Evolutionary conservation across 2,888 invertebrate species (phyloP), one percentile per base, ranked within the genome.

Genomic region (Tethea ocularis): DNA sequence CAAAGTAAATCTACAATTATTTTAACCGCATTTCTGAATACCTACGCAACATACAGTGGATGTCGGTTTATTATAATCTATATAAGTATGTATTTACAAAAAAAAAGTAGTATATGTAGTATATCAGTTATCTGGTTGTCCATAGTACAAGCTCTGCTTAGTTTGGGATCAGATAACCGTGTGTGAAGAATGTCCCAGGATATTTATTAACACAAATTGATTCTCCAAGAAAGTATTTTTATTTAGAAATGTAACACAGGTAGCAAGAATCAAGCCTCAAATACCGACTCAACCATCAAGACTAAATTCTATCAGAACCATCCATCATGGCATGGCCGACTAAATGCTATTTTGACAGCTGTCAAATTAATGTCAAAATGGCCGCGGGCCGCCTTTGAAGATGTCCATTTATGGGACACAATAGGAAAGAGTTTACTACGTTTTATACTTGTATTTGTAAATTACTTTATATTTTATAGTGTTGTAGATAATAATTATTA

Each of bases 271-370:
- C 66, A 62, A 38, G 8, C 20, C 23, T 60, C 60, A 60, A 58
- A 62, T 52, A 60, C 38, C 59, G 61, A 64, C 63, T 46, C 20
- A 20, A 8, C 61, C 61, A 62, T 62, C 69, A 66, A 51, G 23
- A 57, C 33, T 13, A 33, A 33, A 33, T 33, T 33, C 60, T 60
- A 66, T 61, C 61, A 20, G 52, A 36, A 58, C 57, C 62, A 73
- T 74, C 69, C 69, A 70, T 72, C 78, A 75, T 70, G 66, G 62
- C 78, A 75, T 70, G 66, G 62, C 61, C 57, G 51, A 59, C 61
- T 68, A 67, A 67, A 80, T 80, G 72, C 71, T 88, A 88, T 84
- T 91, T 88, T 91, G 91, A 91, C 89, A 89, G 87, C 86, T 89
- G 89, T 90, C 91, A 90, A 85, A 84, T 82, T 77, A 84, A 69